Evolutionary conservation across 1,140 invertebrate genomes (phyloP).

Genomic region (Tetragonula clypearis): DNA sequence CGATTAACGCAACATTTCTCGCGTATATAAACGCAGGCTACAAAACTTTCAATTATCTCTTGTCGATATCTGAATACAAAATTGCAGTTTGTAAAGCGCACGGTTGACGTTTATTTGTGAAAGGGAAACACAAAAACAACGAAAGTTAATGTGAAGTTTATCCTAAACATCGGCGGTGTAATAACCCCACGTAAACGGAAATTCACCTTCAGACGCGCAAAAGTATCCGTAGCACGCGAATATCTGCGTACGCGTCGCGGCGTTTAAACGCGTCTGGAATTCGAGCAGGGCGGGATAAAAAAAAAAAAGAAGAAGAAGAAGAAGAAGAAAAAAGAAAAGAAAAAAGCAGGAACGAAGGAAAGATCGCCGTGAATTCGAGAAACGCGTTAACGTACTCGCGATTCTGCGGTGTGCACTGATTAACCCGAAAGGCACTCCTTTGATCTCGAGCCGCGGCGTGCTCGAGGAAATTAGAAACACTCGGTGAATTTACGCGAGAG

Average conservation of each 20-base stretch:
- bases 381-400: constrained; percentile 30
- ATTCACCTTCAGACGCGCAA: not conserved
- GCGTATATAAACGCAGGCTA: not conserved
- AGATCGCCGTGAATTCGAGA: constrained; percentile 8
- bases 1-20: not conserved
- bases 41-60: not conserved
- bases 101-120: not conserved
- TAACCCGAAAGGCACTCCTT: constrained; percentile 37
- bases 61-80: not conserved
- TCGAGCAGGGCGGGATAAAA: not conserved
- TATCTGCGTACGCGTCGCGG: too few species aligned
- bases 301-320: not conserved
- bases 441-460: constrained; percentile 26
- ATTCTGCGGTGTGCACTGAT: constrained; percentile 34
- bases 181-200: not conserved
- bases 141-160: too few species aligned
- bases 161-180: too few species aligned
- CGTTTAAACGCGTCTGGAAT: not conserved
- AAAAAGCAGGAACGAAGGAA: not conserved
- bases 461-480: constrained; percentile 52
- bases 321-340: not conserved
- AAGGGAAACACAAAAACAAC: too few species aligned
- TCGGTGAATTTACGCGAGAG: constrained; percentile 44
- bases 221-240: not conserved
- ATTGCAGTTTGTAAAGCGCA: not conserved